Base-by-base conservation (phyloP, 2,888 invertebrate genomes). In the Pristionchus maxplancki region DNA sequence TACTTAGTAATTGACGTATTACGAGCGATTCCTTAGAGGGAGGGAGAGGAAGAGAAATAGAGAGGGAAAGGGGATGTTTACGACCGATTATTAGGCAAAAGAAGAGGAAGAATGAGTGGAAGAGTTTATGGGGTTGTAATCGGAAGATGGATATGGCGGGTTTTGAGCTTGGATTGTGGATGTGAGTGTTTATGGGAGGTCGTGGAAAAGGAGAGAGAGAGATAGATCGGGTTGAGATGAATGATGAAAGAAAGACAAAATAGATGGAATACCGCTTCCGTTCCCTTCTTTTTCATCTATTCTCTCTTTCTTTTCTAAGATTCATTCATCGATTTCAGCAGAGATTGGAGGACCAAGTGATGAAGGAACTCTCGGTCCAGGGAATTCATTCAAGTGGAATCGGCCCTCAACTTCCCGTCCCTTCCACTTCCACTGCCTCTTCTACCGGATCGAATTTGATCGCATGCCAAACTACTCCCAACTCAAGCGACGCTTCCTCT, bases 371-470 rank as follows among this genome's bases (percentile, higher is more conserved):
- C 17, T 58, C 87, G 28, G 78, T 78, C n/a, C 40, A 78, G 28
- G 78, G 44, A 24, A n/a, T 58, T 28, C 86, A 50, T 28, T 48
- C 64, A n/a, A 62, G 62, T 62, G 88, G 78, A 53, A 88, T 88
- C 81, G 88, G 88, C 6, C 88, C 88, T 40, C 88, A 88, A 62
- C 53, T 88, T 24, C 88, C 88, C 62, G 48, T 28, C 62, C 58
- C 88, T 17, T 81, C 88, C 88, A 64, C 88, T 28, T 81, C 88
- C 53, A 48, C 81, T 20, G 88, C 88, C 78, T 87, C 86, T n/a
- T 48, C 86, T 2, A 87, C 71, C 2, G 31, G 13, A 37, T 31
- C 28, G 20, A 58, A 44, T 48, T 31, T 48, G 20, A n/a, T 85
- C n/a, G 50, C 67, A 15, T 71, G 58, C n/a, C 86, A 87, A 44